A percentile compares a stretch with the other conserved stretches of the same genome.
Conservation (phyloP, 2,797 vertebrate species). For the Gallinago nigripennis region DNA sequence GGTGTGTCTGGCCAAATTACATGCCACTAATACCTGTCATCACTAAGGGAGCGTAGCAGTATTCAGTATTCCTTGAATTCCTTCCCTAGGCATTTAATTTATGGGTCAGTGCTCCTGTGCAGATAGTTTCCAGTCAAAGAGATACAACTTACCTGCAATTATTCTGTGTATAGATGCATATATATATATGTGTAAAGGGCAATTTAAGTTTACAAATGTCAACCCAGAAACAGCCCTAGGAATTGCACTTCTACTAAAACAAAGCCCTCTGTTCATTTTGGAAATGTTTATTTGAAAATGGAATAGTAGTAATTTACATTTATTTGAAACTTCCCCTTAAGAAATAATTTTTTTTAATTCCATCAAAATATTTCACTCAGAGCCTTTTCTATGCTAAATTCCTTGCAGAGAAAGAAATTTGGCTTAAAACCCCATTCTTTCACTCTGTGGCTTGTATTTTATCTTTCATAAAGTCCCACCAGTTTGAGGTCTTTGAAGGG, state of each 20-base stretch:
- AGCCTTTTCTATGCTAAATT: neutral
- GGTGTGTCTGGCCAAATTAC: neutral
- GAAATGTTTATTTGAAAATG: neutral
- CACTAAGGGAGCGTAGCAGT: fast-evolving
- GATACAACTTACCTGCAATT: neutral
- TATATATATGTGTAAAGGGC: neutral
- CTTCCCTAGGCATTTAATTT: neutral
- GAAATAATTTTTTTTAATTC: neutral
- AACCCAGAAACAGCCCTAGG: neutral
- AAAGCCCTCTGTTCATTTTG: neutral
- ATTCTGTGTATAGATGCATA: neutral
- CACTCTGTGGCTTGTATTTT: neutral
- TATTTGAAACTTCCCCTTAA: neutral
- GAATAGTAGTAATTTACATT: neutral
- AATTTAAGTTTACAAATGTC: neutral
- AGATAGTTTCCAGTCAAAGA: constrained; percentile 4
- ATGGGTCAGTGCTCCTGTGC: neutral
- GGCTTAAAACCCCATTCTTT: neutral
- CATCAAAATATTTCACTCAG: neutral
- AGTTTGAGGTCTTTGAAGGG: constrained; percentile 11
- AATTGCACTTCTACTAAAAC: neutral
- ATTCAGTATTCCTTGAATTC: neutral
- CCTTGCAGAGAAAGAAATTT: neutral
- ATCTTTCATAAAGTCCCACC: neutral
- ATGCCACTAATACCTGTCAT: neutral